These are phyloP conservation scores for Rhinoraja longicauda DNA, from an alignment of 2,797 vertebrate genomes.

Conservation along the genomic window DNA sequence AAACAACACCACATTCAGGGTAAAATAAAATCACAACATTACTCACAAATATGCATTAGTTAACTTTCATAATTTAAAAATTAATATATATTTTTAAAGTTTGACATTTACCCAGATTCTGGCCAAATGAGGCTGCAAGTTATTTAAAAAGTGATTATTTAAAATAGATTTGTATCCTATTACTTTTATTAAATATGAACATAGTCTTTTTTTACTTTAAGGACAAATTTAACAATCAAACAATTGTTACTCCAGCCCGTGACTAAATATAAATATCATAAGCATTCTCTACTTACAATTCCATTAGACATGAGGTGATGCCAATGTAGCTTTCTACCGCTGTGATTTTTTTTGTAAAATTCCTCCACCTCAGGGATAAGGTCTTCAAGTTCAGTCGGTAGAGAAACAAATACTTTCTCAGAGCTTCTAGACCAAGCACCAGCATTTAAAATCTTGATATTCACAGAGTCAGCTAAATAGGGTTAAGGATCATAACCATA, in stretches of 20 bases:
- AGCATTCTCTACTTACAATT: conserved; percentile 70
- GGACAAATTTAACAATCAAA: background rate
- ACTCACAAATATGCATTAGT: background rate
- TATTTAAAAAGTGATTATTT: background rate
- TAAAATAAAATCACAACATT: background rate
- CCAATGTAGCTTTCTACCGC: conserved; percentile 95
- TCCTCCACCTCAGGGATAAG: conserved; percentile 97
- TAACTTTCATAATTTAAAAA: background rate
- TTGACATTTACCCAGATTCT: background rate
- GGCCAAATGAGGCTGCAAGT: background rate
- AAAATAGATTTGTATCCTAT: background rate
- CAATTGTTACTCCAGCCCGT: background rate
- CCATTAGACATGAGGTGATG: conserved; percentile 98
- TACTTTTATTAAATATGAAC: background rate
- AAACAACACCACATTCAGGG: background rate
- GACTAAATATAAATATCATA: background rate
- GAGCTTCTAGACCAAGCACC: conserved; percentile 96
- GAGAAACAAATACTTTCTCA: conserved; percentile 93
- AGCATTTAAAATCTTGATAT: conserved; percentile 98
- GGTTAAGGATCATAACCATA: background rate
- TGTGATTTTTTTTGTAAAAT: conserved; percentile 98
- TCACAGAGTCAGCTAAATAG: conserved; percentile 87
- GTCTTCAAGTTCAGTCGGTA: conserved; percentile 93
- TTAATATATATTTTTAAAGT: background rate
- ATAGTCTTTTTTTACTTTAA: background rate